Evolutionary conservation across 2,888 invertebrate species (phyloP).

Genomic region (Ophion ellenae): DNA sequence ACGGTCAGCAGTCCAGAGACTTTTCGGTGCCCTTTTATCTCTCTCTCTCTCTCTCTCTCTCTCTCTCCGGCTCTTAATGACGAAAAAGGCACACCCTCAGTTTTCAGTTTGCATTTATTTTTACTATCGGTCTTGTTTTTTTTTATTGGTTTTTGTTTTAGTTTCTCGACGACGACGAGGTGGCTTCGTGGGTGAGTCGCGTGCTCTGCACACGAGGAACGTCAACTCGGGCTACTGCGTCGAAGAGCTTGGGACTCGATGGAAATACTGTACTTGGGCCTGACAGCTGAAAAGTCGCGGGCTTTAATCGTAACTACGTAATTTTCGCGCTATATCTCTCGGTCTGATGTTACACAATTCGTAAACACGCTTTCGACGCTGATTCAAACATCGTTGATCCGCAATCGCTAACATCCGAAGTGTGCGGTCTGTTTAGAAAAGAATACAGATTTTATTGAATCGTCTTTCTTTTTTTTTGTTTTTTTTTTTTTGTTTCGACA

Average conservation of each 20-base stretch:
- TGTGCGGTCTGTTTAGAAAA: constrained; percentile 54
- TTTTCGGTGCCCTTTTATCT: background rate
- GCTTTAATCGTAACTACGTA: background rate
- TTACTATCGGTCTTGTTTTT: too few relatives aligned
- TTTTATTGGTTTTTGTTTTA: too few relatives aligned
- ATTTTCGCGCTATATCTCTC: background rate
- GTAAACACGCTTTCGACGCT: background rate
- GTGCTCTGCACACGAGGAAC: too few relatives aligned
- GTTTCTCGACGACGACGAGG: too few relatives aligned
- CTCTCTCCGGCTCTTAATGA: background rate
- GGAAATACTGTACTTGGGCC: too few relatives aligned
- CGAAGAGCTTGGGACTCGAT: too few relatives aligned
- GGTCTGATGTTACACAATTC: background rate
- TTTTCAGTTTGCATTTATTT: too few relatives aligned
- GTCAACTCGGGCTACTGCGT: too few relatives aligned
- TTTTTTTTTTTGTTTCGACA: background rate
- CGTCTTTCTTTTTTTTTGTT: background rate
- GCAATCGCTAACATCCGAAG: constrained; percentile 15
- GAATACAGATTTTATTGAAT: constrained; percentile 55
- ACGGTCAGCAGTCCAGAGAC: constrained; percentile 36
- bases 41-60: background rate
- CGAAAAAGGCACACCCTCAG: too few relatives aligned
- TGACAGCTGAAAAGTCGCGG: too few relatives aligned
- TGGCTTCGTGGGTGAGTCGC: too few relatives aligned
- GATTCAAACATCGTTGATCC: background rate